Percentiles rank a stretch among this genome's conserved stretches.
Evolutionary conservation across 92 coral and sea anemone genomes (phyloP).

Genomic region (Isaurus tuberculatus): DNA sequence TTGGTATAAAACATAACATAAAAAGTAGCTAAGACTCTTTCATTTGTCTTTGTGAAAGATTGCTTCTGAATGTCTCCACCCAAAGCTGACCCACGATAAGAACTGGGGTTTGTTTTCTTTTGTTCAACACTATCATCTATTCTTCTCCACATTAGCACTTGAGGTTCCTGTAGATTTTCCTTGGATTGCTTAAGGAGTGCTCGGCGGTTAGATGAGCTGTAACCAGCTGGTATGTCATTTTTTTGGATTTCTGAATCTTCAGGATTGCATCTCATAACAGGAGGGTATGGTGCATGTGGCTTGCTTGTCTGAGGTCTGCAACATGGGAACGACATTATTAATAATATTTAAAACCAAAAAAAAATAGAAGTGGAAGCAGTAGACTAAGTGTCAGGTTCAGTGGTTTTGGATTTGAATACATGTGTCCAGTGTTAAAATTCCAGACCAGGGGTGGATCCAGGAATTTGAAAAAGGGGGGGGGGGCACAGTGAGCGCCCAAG

Average conservation of each 20-base stretch:
- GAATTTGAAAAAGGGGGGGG: too few relatives aligned
- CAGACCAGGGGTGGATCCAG: too few relatives aligned
- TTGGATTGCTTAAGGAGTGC: slow-evolving; percentile 60
- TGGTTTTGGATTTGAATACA: too few relatives aligned
- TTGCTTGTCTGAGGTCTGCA: slow-evolving; percentile 60
- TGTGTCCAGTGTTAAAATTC: too few relatives aligned
- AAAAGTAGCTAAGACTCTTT: slow-evolving; percentile 73
- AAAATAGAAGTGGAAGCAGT: too few relatives aligned
- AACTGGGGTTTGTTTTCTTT: slow-evolving; percentile 18
- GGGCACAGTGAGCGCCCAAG: too few relatives aligned
- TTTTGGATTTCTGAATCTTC: slow-evolving; percentile 47
- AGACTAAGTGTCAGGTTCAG: too few relatives aligned
- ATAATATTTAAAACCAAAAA: too few relatives aligned
- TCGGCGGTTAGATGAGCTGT: slow-evolving; percentile 55
- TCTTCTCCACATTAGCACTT: slow-evolving; percentile 62
- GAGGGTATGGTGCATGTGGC: slow-evolving; percentile 69
- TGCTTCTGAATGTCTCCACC: slow-evolving; percentile 53
- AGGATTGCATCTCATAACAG: slow-evolving; percentile 69
- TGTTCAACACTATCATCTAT: slow-evolving; percentile 49
- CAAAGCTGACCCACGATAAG: slow-evolving; percentile 10
- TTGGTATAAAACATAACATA: slow-evolving; percentile 80
- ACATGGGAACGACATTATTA: neutral
- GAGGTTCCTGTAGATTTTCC: slow-evolving; percentile 71
- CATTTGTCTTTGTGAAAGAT: slow-evolving; percentile 68
- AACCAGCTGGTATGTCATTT: slow-evolving; percentile 56